Evolutionary conservation across 2,888 invertebrate species (phyloP).

Genomic region (Oithona nana): DNA sequence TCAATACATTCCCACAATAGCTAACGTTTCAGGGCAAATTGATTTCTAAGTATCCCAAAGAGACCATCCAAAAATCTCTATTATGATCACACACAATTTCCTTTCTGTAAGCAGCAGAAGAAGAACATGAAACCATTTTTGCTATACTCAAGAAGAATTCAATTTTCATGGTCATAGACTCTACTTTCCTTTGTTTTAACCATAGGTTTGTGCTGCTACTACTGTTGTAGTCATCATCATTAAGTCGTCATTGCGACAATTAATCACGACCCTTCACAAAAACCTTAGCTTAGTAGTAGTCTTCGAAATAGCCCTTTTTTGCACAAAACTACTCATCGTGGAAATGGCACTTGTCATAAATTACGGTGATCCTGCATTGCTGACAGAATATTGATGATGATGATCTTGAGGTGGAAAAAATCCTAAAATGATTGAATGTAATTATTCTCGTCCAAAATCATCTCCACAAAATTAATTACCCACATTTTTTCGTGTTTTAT

Average conservation of each 20-base stretch:
- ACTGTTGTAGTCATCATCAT: background rate
- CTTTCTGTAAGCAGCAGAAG: no score
- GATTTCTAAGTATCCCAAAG: background rate
- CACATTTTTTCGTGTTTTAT: background rate
- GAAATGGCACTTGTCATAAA: background rate
- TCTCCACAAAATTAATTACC: background rate
- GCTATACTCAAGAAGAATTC: background rate
- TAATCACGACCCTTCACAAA: background rate
- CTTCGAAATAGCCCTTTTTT: no score
- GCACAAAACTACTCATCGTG: background rate
- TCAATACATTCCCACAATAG: background rate
- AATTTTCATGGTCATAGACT: background rate
- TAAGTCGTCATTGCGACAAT: background rate
- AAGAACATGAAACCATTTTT: no score
- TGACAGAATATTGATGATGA: background rate
- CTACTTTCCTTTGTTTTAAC: background rate
- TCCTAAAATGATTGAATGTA: background rate
- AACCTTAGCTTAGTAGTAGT: no score
- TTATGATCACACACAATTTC: no score
- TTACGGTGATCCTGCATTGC: background rate
- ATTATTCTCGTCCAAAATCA: background rate
- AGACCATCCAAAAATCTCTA: background rate
- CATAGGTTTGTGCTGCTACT: background rate
- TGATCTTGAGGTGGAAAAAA: background rate
- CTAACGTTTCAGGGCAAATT: background rate